These are phyloP conservation scores for Leptopterna dolabrata DNA, from an alignment of 2,888 invertebrate species.

Conservation along the genomic window DNA sequence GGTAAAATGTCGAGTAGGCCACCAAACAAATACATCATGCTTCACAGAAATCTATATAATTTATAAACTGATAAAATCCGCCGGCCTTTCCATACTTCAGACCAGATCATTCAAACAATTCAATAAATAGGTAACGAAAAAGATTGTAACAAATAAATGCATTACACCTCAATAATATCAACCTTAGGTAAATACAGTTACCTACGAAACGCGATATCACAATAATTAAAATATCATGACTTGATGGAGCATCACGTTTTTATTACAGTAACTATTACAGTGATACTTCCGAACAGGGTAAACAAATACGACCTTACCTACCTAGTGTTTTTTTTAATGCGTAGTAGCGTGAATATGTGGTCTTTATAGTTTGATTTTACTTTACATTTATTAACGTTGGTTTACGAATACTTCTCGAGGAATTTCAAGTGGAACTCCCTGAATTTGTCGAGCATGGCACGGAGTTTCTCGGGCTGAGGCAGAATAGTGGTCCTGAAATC, in stretches of 20 bases:
- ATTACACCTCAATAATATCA: background rate
- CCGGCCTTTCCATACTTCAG: background rate
- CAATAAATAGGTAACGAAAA: background rate
- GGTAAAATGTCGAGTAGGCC: too few relatives aligned
- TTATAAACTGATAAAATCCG: background rate
- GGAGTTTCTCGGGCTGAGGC: slow-evolving; percentile 85
- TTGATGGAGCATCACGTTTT: background rate
- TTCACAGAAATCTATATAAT: background rate
- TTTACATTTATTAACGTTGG: background rate
- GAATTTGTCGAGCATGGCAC: slow-evolving; percentile 85
- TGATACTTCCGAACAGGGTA: background rate
- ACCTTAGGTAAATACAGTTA: background rate
- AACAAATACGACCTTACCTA: background rate
- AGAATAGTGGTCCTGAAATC: slow-evolving; percentile 87
- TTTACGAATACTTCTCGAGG: slow-evolving; percentile 76
- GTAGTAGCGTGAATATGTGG: background rate
- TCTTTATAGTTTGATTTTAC: background rate
- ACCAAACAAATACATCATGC: too few relatives aligned
- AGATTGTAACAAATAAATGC: background rate
- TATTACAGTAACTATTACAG: background rate
- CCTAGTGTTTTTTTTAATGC: background rate
- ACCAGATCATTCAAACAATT: background rate
- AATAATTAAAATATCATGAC: background rate
- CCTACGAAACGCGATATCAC: background rate
- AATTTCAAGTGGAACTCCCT: slow-evolving; percentile 86